Base-by-base conservation (phyloP, 2,113 vertebrate species). In the Anoura caudifer region DNA sequence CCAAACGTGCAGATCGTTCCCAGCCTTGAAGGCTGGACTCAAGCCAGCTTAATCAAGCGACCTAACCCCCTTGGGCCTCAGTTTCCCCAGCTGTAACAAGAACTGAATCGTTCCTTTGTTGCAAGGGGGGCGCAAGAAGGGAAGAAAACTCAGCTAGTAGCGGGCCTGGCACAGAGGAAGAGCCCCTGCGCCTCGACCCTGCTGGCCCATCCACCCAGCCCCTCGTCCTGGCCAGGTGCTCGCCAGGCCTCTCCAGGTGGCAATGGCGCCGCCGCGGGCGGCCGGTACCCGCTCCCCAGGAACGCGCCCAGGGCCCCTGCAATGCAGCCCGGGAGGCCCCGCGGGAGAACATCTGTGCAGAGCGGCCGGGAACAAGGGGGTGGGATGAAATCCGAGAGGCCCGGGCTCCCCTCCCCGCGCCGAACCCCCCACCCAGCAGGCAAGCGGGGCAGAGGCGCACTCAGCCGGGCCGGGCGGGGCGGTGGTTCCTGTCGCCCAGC, bases 321-420 rank as follows among this genome's bases (percentile, higher is more conserved):
- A 45, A 31, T 22, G 41, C 36, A 15, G 61, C 52, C 50, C 11
- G 6, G 50, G 33, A 28, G 63, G 15, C 80, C 90, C 72, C 28
- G 41, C 28, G 31, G 67, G 65, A 43, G 43, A 83, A 67, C 54
- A 5, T 22, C 65, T 52, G 63, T 45, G 81, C 16, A 0, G 24
- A n/a, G 52, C 82, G 5, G 65, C 41, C 0, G 26, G 45, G 87
- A 36, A 14, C n/a, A 0, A n/a, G 3, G 2, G 31, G 56, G 38
- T 15, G 3, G 36, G 77, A 7, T 19, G 69, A 63, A 47, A 41
- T 22, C 63, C 9, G 33, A 50, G 79, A n/a, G 41, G 38, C 65
- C 0, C 1, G 0, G 59, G 31, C 36, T 19, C 2, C 50, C 9
- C 72, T 10, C 5, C 19, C n/a, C 0, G 7, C 43, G 5, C 24